Conservation (phyloP, 2,113 vertebrate species). For the Dromas ardeola region DNA sequence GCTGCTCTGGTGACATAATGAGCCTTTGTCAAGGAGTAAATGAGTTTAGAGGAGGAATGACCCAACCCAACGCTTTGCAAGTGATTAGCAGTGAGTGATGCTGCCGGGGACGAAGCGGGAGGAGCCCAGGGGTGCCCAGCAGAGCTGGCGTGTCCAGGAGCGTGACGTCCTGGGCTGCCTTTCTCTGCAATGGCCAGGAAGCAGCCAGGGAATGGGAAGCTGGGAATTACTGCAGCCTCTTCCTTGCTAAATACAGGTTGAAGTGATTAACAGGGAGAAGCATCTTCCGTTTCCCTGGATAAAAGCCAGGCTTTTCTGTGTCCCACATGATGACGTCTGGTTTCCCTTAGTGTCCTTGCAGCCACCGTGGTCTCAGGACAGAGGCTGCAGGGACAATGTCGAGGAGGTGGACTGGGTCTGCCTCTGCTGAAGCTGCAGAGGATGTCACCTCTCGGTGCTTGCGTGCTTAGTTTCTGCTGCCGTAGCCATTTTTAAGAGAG, state of each 20-base stretch:
- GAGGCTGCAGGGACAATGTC: neutral
- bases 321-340: neutral
- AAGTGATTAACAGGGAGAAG: neutral
- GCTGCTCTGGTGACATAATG: neutral
- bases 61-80: neutral
- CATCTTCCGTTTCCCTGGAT: neutral
- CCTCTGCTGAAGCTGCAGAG: neutral
- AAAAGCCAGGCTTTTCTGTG: neutral
- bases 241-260: neutral
- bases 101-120: neutral
- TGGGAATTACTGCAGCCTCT: neutral
- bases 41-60: neutral
- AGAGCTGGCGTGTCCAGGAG: neutral
- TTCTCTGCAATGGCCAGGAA: neutral
- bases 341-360: neutral
- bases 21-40: neutral
- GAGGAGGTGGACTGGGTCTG: neutral
- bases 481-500: neutral
- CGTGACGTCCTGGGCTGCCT: accelerated
- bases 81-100: neutral
- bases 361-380: neutral
- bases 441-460: neutral
- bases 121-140: neutral
- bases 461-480: neutral
- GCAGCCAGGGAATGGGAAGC: neutral